Evolutionary conservation across 2,797 vertebrate genomes (phyloP), one percentile per base, ranked within the genome.

Genomic region (Pristis pectinata): DNA sequence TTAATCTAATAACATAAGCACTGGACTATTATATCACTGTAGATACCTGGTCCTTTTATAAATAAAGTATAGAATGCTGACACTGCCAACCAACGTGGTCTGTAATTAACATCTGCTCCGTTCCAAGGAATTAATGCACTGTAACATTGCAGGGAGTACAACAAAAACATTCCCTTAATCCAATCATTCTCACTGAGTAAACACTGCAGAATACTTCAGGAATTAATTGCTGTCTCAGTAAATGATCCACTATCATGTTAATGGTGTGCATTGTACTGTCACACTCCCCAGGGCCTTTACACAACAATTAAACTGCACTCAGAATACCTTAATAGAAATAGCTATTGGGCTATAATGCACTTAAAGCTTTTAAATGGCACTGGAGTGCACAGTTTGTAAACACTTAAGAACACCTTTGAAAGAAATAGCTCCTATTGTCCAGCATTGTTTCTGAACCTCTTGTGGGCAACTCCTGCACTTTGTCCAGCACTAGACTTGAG

Each of bases 161-260:
- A 91, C 64, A 64, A 67, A 91, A 91, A 67, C 87, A 91, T 91
- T 91, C 87, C 87, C 64, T 67, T 91, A 91, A 91, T 91, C n/a
- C n/a, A 91, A 91, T 91, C 87, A 41, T 67, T 91, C 87, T 64
- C 87, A 41, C 64, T 41, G 87, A 67, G 61, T 91, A 91, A 91
- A 89, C 85, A 89, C 56, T 19, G 56, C 85, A 15, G 56, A 89
- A 91, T 91, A 91, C 64, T 91, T 67, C 59, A 41, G 87, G 59
- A 91, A 91, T 91, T 91, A 64, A 91, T 91, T 91, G 87, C 87
- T 91, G 87, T 37, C 87, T 91, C 59, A 91, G 87, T 91, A 64
- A 91, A 91, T 91, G 87, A 91, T 91, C 87, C 87, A 91, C 87
- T 67, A 67, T 91, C 87, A 67, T 64, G 64, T 64, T 91, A 67